Evolutionary conservation across 2,888 invertebrate species (phyloP), one percentile per base, ranked within the genome.

Genomic region (Protophormia terraenovae): DNA sequence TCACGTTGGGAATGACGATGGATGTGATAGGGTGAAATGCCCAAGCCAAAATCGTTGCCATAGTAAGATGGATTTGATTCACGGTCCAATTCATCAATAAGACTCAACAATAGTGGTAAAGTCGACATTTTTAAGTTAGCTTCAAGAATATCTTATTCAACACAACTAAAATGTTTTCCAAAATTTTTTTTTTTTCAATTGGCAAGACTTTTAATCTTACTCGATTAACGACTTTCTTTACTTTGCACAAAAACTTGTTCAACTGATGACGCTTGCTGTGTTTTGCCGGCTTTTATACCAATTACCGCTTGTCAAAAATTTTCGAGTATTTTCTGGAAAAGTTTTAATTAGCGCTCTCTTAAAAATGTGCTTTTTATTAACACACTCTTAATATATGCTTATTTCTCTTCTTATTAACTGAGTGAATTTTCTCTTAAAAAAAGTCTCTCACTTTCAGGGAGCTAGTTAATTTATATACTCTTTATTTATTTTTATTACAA

Each of bases 1-100:
- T 87, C 85, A 14, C 79, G 80, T 1, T 75, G 84, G 2, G 73
- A 45, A 0, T 76, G 85, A 16, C 80, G 83, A 16, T 87, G 87
- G 53, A 88, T 81, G 3, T 77, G 79, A 29, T 84, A 87, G 6
- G 87, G 87, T 64, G 81, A 79, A 58, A 89, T 67, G 27, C 88
- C 88, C 66, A 89, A 84, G 12, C 89, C 89, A 19, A 89, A 89
- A 67, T 89, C 89, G 32, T 89, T 88, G 19, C 89, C 88, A 10
- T 87, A 85, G 24, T 88, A 88, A n/a, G 86, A 88, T n/a, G 89
- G 87, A n/a, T 71, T 82, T 0, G 77, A 62, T 32, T 87, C 84
- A 29, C 85, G 86, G 12, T 88, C 87, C 80, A 89, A 83, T n/a
- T 89, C 88, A 24, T 88, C 89, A 27, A 88, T 84, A 12, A 89